phyloP scores from a whole-genome alignment of 2,113 vertebrate species.

The Oriolus oriolus region DNA sequence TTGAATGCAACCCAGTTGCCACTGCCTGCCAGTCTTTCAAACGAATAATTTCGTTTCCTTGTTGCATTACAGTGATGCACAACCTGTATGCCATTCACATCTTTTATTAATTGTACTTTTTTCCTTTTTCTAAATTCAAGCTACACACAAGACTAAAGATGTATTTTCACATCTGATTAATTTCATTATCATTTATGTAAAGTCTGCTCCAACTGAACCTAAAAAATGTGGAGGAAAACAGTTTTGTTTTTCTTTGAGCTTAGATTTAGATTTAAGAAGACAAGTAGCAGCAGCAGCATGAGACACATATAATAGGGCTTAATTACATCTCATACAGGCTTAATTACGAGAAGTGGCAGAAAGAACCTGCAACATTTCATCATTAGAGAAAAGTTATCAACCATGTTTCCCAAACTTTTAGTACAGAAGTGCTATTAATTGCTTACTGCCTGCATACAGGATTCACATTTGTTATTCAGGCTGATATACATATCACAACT shows the following conservation, averaged over 20 bases:
- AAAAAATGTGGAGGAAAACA: not conserved
- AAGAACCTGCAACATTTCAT: constrained; percentile 15
- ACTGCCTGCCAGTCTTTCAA: not conserved
- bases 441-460: not conserved
- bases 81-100: not conserved
- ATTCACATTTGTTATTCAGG: not conserved
- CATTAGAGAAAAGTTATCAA: not conserved
- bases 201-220: not conserved
- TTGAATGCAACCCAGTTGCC: not conserved
- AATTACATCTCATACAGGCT: constrained; percentile 24
- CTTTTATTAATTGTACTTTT: not conserved
- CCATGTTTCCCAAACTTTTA: not conserved
- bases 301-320: constrained; percentile 14
- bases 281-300: not conserved
- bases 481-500: not conserved
- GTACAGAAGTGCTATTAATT: not conserved
- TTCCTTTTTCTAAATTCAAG: not conserved
- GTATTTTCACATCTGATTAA: constrained; percentile 32
- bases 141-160: not conserved
- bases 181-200: not conserved
- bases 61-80: not conserved
- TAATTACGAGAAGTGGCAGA: constrained; percentile 41
- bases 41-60: not conserved
- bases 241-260: not conserved
- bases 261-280: constrained; percentile 12